Conservation (phyloP, 2,797 vertebrate species). For the Pseudotriccus pelzelni region DNA sequence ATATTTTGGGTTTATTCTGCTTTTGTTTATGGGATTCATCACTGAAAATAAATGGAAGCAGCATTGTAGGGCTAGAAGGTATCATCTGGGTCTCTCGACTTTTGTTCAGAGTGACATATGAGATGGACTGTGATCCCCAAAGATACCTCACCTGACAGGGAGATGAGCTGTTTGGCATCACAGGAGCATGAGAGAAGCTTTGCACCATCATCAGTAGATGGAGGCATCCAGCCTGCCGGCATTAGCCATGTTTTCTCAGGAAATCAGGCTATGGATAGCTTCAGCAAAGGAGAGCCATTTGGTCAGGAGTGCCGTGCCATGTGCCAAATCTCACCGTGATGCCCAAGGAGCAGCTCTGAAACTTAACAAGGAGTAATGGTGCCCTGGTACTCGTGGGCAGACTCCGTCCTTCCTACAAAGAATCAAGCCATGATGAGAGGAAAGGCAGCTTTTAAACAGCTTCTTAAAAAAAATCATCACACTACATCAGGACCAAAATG, state of each 20-base stretch:
- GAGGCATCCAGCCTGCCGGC: background rate
- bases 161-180: background rate
- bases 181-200: background rate
- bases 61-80: background rate
- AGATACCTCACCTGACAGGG: background rate
- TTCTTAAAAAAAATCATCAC: background rate
- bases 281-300: background rate
- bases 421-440: conserved; percentile 40
- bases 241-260: background rate
- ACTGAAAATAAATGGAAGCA: background rate
- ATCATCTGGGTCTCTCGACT: background rate
- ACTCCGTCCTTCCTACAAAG: background rate
- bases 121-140: background rate
- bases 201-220: background rate
- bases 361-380: background rate
- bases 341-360: background rate
- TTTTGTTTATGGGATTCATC: background rate
- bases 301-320: background rate
- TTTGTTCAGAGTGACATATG: background rate
- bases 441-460: conserved; percentile 11
- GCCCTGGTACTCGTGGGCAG: background rate
- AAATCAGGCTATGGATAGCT: background rate
- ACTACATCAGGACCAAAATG: conserved; percentile 26
- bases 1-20: background rate
- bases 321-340: background rate